Percentiles rank a stretch among this genome's conserved stretches.
Conservation (phyloP, 2,888 invertebrate genomes). For the Oconnorella tubifera region DNA sequence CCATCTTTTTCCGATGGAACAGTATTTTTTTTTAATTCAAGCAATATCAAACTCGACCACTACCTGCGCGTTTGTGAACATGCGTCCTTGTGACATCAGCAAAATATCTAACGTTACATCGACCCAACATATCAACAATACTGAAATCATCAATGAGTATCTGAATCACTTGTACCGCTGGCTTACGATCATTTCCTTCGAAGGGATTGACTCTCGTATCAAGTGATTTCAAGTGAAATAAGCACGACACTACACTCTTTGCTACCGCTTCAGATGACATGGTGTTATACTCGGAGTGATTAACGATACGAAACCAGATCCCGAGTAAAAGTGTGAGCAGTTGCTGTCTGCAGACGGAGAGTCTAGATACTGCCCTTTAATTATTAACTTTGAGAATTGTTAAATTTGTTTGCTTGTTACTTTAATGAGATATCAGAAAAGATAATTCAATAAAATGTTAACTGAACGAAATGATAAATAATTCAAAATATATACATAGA, state of each 20-base stretch:
- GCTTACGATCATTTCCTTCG: constrained; percentile 21
- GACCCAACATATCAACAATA: constrained; percentile 86
- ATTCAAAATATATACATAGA: too few species aligned
- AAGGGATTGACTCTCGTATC: background rate
- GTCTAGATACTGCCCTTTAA: background rate
- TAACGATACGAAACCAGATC: constrained; percentile 65
- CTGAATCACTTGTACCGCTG: constrained; percentile 72
- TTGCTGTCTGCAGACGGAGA: constrained; percentile 63
- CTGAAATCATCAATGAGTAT: constrained; percentile 96
- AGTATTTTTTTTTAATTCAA: too few species aligned
- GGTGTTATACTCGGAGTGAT: constrained; percentile 52
- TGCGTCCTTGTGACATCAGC: constrained; percentile 51
- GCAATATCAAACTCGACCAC: too few species aligned
- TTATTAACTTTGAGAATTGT: too few species aligned
- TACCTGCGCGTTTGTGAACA: too few species aligned
- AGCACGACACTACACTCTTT: constrained; percentile 51
- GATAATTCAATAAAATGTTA: too few species aligned
- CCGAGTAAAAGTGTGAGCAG: constrained; percentile 91
- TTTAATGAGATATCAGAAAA: too few species aligned
- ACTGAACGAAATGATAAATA: too few species aligned
- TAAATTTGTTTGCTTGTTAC: too few species aligned
- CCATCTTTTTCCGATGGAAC: too few species aligned
- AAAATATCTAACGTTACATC: constrained; percentile 53
- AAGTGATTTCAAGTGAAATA: constrained; percentile 42
- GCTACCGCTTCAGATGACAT: constrained; percentile 56